Evolutionary conservation across 2,888 invertebrate genomes (phyloP), one percentile per base, ranked within the genome.

Genomic region (Phyto melanocephala): DNA sequence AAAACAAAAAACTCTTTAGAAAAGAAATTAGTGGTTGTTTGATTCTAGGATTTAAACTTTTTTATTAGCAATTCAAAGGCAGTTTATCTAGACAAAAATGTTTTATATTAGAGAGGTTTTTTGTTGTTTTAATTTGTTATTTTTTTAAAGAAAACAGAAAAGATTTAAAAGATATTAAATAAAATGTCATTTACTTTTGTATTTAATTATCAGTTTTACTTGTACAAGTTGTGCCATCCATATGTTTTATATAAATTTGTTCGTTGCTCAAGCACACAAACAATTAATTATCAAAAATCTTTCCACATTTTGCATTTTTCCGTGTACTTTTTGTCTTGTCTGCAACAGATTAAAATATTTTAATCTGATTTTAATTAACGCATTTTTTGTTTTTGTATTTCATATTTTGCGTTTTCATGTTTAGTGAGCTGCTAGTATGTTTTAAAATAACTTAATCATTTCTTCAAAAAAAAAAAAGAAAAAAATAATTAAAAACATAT

Each of bases 321-420:
- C 11, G 47, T 47, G 75, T 47, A 17, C n/a, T 50, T 15, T 24
- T 37, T 45, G 1, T 11, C 50, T 13, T 60, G 72, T 74, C 72
- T 74, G 79, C 35, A 67, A 74, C 60, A 45, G 67, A 74, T 72
- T 79, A 72, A 63, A 67, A 72, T 52, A 42, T 60, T 62, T 74
- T 80, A 80, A 68, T 74, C 72, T 80, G 79, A 80, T 80, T 74
- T 80, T 80, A 74, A 74, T 80, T 80, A 80, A 72, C 56, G 65
- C 65, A 79, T 72, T 67, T 58, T 65, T 65, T 15, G 0, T 6
- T 17, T 47, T 22, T 52, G 28, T 17, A 4, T 62, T 40, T 52
- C 11, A 4, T 62, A 4, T 40, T 37, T 54, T 6, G 15, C 52
- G n/a, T n/a, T 17, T 76, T 20, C 20, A 76, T 50, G 45, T 37